phyloP scores from a whole-genome alignment of 2,797 vertebrate species.

The Gambusia yucatana region DNA sequence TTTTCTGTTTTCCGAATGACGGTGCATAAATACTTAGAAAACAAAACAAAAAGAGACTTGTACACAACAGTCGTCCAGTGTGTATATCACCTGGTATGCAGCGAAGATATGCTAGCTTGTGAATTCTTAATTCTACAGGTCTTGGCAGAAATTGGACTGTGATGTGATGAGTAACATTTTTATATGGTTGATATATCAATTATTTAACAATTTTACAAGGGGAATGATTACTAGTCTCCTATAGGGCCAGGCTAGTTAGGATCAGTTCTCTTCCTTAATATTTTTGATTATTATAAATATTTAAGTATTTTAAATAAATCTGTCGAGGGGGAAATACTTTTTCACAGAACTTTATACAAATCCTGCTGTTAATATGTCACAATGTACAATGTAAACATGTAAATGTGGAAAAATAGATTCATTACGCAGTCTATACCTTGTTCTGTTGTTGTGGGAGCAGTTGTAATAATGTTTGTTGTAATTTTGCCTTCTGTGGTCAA shows the following conservation, averaged over 20 bases:
- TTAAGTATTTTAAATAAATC: not conserved
- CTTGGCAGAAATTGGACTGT: not conserved
- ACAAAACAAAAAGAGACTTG: no score
- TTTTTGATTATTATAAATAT: not conserved
- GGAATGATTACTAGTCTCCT: not conserved
- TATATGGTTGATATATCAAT: not conserved
- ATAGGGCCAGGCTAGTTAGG: not conserved
- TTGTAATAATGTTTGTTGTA: conserved; percentile 4
- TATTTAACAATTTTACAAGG: not conserved
- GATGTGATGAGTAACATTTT: not conserved
- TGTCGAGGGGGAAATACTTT: not conserved
- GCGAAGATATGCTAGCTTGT: no score
- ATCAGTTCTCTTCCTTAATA: not conserved
- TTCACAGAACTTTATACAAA: not conserved
- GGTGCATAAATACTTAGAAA: no score
- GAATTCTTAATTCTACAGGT: not conserved
- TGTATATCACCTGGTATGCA: no score
- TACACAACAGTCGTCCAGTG: no score
- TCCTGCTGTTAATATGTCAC: not conserved
- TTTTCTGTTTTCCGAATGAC: no score
- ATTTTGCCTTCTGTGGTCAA: conserved; percentile 14
- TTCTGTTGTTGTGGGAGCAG: conserved; percentile 13
- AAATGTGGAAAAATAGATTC: not conserved
- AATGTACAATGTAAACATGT: not conserved
- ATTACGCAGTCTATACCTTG: conserved; percentile 43